These are phyloP conservation scores for Drosophila eugracilis DNA, from an alignment of 1,140 invertebrate genomes.

Conservation along the genomic window DNA sequence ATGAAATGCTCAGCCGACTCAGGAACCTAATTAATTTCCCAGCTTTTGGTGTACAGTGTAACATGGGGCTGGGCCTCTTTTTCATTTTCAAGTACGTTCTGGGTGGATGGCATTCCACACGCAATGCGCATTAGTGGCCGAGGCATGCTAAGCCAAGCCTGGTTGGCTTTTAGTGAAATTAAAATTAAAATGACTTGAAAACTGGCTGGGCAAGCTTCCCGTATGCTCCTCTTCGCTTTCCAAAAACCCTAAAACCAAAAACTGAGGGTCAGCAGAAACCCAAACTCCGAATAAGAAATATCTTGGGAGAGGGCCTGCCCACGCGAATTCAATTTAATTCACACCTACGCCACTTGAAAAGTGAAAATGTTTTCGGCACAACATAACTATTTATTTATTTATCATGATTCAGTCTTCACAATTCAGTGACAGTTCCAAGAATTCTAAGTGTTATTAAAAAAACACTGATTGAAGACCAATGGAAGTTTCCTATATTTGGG, in stretches of 20 bases:
- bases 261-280: constrained; percentile 38
- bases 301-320: constrained; percentile 14
- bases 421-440: constrained; percentile 17
- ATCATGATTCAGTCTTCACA: constrained; percentile 30
- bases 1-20: constrained; percentile 27
- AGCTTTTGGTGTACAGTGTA: constrained; percentile 30
- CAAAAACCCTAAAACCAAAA: constrained; percentile 7
- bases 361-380: constrained; percentile 27
- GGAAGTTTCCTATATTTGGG: not conserved
- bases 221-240: constrained; percentile 26
- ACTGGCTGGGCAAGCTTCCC: constrained; percentile 29
- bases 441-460: constrained; percentile 17
- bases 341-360: constrained; percentile 47
- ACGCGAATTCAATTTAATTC: constrained; percentile 36
- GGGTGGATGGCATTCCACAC: constrained; percentile 49
- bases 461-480: not conserved
- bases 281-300: constrained; percentile 22
- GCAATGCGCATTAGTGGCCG: constrained; percentile 56
- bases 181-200: constrained; percentile 50
- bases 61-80: constrained; percentile 15
- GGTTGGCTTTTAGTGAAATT: constrained; percentile 71
- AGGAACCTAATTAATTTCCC: constrained; percentile 64
- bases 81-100: constrained; percentile 35
- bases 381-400: constrained; percentile 30
- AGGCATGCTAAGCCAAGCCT: constrained; percentile 44